Conservation (phyloP, 2,888 invertebrate genomes). For the Amphipoea lucens region DNA sequence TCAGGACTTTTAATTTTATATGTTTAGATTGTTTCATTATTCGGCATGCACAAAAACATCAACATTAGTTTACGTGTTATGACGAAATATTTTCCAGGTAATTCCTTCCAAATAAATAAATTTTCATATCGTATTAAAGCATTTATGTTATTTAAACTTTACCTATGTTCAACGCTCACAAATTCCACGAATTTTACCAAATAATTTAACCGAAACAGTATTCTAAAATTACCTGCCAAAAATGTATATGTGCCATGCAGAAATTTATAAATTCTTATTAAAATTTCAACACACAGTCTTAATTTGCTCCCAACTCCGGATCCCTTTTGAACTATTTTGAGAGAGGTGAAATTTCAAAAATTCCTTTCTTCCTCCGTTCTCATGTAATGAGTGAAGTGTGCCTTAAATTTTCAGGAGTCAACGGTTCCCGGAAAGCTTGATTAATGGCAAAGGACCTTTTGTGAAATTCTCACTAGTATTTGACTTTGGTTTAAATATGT, state of each 20-base stretch:
- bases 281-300: slow-evolving; percentile 63
- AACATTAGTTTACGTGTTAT: background rate
- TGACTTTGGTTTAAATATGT: slow-evolving; percentile 58
- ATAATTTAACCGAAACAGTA: slow-evolving; percentile 24
- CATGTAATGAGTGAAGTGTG: slow-evolving; percentile 67
- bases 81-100: background rate
- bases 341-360: slow-evolving; percentile 67
- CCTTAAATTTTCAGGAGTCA: slow-evolving; percentile 65
- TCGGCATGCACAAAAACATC: background rate
- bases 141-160: slow-evolving; percentile 3
- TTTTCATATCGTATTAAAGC: background rate
- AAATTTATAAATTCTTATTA: slow-evolving; percentile 63
- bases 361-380: slow-evolving; percentile 60
- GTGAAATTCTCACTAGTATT: slow-evolving; percentile 60
- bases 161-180: background rate
- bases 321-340: slow-evolving; percentile 67
- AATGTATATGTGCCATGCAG: slow-evolving; percentile 31
- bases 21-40: too few species aligned
- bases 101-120: background rate
- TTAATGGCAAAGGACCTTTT: slow-evolving; percentile 67
- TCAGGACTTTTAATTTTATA: too few species aligned
- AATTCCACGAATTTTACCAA: slow-evolving; percentile 14
- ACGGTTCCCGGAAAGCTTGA: slow-evolving; percentile 62
- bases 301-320: slow-evolving; percentile 49
- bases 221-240: slow-evolving; percentile 46